Conservation (phyloP, 2,797 vertebrate genomes). For the Crax fasciolata region DNA sequence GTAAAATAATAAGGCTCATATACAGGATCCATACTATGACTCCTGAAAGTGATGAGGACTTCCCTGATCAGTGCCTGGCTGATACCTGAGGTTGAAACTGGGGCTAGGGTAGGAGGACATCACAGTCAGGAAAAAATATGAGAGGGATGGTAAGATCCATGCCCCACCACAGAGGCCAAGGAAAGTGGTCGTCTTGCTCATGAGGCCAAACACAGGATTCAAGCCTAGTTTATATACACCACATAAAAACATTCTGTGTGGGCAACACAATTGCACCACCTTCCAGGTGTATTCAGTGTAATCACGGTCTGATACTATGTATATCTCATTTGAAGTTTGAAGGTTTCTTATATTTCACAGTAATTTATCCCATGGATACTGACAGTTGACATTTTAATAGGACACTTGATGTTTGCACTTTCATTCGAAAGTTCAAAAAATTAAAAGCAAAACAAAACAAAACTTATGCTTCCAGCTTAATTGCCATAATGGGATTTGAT, state of each 20-base stretch:
- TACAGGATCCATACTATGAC: neutral
- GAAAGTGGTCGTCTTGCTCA: neutral
- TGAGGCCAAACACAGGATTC: neutral
- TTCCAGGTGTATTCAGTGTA: neutral
- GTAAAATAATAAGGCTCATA: neutral
- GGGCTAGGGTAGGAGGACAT: neutral
- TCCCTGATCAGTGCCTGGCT: neutral
- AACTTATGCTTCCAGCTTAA: neutral
- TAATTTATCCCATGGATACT: neutral
- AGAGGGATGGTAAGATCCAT: neutral
- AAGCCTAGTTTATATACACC: neutral
- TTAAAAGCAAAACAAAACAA: neutral
- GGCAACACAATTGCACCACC: neutral
- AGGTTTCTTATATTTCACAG: neutral
- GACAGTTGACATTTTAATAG: neutral
- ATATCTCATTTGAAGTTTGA: neutral
- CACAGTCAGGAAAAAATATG: neutral
- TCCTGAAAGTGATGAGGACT: neutral
- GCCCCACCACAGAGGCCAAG: neutral
- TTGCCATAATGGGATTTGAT: neutral
- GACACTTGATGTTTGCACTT: neutral
- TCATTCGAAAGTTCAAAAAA: neutral
- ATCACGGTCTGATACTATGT: neutral
- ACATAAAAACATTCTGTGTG: neutral
- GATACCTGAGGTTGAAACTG: neutral